Base-by-base conservation (phyloP, 2,113 vertebrate species). In the Alectura lathami region DNA sequence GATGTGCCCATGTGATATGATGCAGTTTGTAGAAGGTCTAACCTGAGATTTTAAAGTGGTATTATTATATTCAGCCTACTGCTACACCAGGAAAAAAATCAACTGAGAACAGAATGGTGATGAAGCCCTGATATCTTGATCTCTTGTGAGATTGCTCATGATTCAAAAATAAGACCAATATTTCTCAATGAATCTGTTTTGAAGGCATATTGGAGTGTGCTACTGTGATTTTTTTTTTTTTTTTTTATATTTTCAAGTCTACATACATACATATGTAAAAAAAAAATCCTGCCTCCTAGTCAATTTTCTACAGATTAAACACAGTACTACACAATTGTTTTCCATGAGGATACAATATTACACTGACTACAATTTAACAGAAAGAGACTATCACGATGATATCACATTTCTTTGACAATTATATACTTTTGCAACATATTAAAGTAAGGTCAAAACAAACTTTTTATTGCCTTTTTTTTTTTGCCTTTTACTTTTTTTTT, bases 391-490 rank as follows among this genome's bases (percentile, higher is more conserved):
- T 91, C 75, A 84, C 34, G 57, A 38, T 1, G 0, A 54, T 59
- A 53, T 36, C 53, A 26, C 70, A 77, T 51, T 85, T 84, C 42
- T 68, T 76, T 69, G 59, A 88, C 36, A 80, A 85, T 9, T 34
- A 74, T 3, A 32, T 57, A 57, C 11, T 63, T 80, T 45, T 80
- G 24, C 59, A 51, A 27, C 9, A 21, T 74, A 66, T 51, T 88
- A 80, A 90, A 86, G 30, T 9, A 40, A 83, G 67, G 54, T 91
- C 72, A 90, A 40, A 29, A 80, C 40, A 89, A 85, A 93, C 10
- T 88, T 80, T 74, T 57, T 53, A 32, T 51, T 74, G 51, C 2
- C n/a, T n/a, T n/a, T n/a, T n/a, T n/a, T n/a, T n/a, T n/a, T n/a
- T n/a, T n/a, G n/a, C n/a, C n/a, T n/a, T n/a, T n/a, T n/a, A n/a